A percentile compares a stretch with the other conserved stretches of the same genome.
Evolutionary conservation across 2,113 vertebrate species (phyloP).

Genomic region (Gymnobelideus leadbeateri): DNA sequence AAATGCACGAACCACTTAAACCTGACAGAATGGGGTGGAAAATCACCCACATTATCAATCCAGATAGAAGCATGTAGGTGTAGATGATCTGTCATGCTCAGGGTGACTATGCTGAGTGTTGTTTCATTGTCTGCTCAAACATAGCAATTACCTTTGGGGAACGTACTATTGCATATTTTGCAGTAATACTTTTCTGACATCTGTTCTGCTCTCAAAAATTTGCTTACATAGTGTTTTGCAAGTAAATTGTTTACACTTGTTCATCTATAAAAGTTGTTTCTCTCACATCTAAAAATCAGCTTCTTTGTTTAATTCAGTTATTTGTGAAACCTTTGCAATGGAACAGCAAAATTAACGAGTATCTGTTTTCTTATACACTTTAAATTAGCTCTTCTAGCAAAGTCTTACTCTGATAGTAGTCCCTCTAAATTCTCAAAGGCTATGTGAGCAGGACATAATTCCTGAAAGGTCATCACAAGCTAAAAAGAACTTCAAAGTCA

Average conservation of each 20-base stretch:
- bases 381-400: background rate
- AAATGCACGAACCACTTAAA: background rate
- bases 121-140: background rate
- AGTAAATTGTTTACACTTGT: background rate
- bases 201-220: slow-evolving; percentile 30
- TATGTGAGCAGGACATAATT: background rate
- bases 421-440: background rate
- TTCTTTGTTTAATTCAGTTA: slow-evolving; percentile 30
- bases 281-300: background rate
- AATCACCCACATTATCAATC: background rate
- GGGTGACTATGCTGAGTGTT: background rate
- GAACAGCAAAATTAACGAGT: slow-evolving; percentile 13
- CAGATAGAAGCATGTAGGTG: background rate
- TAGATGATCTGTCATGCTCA: background rate
- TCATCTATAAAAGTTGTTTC: background rate
- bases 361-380: slow-evolving; percentile 27
- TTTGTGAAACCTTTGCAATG: slow-evolving; percentile 41
- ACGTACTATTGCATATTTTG: slow-evolving; percentile 5
- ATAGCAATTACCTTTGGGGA: background rate
- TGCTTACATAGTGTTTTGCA: background rate
- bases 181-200: slow-evolving; percentile 14
- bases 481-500: background rate
- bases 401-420: background rate
- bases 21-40: background rate
- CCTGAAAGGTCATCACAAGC: background rate